A percentile compares a stretch with the other conserved stretches of the same genome.
Conservation (phyloP, 2,797 vertebrate genomes). For the Micrastur ruficollis region DNA sequence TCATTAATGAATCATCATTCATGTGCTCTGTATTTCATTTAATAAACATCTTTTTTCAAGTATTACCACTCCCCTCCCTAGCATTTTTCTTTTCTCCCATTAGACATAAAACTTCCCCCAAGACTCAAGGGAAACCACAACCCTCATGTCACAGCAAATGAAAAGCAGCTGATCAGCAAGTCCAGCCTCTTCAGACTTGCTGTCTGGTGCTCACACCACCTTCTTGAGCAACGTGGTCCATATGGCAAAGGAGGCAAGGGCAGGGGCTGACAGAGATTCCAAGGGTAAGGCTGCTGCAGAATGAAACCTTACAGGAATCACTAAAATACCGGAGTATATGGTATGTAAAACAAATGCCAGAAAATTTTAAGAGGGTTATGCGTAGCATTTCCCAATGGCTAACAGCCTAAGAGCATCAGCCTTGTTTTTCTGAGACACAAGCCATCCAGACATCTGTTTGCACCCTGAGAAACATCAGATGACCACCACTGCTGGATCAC, state of each 20-base stretch:
- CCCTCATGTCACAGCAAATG: not conserved
- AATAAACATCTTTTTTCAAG: not conserved
- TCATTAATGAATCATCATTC: not conserved
- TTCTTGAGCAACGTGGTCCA: not conserved
- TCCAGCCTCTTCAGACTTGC: not conserved
- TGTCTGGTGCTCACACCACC: not conserved
- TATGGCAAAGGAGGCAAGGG: not conserved
- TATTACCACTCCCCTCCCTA: not conserved
- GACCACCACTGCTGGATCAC: not conserved
- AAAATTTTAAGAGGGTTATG: constrained; percentile 2
- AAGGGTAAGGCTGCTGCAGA: constrained; percentile 15
- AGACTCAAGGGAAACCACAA: not conserved
- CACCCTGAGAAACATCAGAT: not conserved
- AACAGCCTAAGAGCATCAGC: not conserved
- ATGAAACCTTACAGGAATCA: not conserved
- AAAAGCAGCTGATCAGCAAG: not conserved
- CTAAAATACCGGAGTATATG: not conserved
- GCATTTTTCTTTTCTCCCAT: not conserved
- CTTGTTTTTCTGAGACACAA: not conserved
- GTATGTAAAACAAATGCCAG: constrained; percentile 22
- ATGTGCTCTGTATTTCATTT: not conserved
- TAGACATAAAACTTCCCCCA: not conserved
- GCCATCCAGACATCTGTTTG: not conserved
- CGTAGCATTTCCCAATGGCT: not conserved
- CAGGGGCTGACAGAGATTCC: not conserved